Evolutionary conservation across 35 echinoderm and acorn worm species (phyloP), one percentile per base, ranked within the genome.

Genomic region (Lytechinus variegatus): DNA sequence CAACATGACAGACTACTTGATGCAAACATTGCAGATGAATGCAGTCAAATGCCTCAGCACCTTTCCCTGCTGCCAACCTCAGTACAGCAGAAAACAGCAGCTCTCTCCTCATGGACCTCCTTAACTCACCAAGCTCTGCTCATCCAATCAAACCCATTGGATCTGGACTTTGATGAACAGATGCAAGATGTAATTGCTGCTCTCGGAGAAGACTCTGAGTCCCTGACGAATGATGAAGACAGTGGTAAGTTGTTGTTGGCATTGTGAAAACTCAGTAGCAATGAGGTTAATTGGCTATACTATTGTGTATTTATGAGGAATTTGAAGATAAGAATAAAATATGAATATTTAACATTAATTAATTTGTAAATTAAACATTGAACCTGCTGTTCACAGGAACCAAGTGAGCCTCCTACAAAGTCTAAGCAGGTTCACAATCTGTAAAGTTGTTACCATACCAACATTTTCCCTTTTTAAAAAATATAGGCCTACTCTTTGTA

Each of bases 111-210:
- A 93, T 93, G 92, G 92, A 93, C 9, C 92, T 93, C 54, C 92
- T 93, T 54, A 93, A 93, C 54, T 93, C 92, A 24, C 92, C 92
- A 27, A 27, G 92, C 54, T 33, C 92, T 21, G 92, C 92, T 57
- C 92, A 93, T 27, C 92, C 92, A 52, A 51, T 96, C 21, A 93
- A n/a, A 97, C 54, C 91, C 95, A 9, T 87, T 97, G 95, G 94
- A 95, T 33, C 58, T 96, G 29, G 97, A 97, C 58, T 96, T 95
- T 86, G 97, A 97, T 95, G 97, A 94, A 54, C 95, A 96, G 61
- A 96, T 97, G 27, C 97, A 96, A 6, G 87, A 94, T 92, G 95
- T 97, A 2, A 87, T 96, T 92, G 95, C 95, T 27, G 95, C 95
- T 24, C 94, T 96, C 54, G 97, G 94, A 44, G 52, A 54, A 29